A percentile compares a stretch with the other conserved stretches of the same genome.
Conservation (phyloP, 2,113 vertebrate genomes). For the Cranoglanis bouderius region DNA sequence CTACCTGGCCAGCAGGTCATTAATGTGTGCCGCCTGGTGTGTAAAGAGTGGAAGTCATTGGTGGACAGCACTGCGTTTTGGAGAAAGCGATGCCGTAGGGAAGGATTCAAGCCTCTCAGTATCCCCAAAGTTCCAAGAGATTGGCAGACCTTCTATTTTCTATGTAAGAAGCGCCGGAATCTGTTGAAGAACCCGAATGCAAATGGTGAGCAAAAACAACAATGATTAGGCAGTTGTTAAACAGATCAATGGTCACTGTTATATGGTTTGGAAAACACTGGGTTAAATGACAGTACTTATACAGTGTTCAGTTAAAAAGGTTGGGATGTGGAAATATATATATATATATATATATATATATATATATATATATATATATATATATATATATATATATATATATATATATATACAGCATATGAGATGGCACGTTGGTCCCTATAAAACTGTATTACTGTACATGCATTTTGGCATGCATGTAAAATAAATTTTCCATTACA, state of each 20-base stretch:
- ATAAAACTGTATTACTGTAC: too few species aligned
- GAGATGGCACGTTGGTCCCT: background rate
- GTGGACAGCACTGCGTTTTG: constrained; percentile 70
- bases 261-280: background rate
- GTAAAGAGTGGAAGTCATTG: constrained; percentile 67
- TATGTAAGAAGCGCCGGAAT: constrained; percentile 66
- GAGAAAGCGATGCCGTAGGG: constrained; percentile 68
- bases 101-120: constrained; percentile 51
- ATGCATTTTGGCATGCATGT: too few species aligned
- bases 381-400: too few species aligned
- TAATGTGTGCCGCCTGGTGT: constrained; percentile 64
- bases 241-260: background rate
- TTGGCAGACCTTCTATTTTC: constrained; percentile 70
- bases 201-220: constrained; percentile 59
- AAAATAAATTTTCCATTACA: background rate
- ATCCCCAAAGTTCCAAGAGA: constrained; percentile 48
- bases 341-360: too few species aligned
- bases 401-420: background rate
- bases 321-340: background rate
- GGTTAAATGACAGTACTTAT: background rate
- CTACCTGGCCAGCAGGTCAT: constrained; percentile 65
- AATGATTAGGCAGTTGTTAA: background rate
- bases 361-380: too few species aligned
- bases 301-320: background rate
- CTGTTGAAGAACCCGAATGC: constrained; percentile 71